These are phyloP conservation scores for Xestia ashworthii DNA, from an alignment of 2,888 invertebrate genomes.

Conservation along the genomic window DNA sequence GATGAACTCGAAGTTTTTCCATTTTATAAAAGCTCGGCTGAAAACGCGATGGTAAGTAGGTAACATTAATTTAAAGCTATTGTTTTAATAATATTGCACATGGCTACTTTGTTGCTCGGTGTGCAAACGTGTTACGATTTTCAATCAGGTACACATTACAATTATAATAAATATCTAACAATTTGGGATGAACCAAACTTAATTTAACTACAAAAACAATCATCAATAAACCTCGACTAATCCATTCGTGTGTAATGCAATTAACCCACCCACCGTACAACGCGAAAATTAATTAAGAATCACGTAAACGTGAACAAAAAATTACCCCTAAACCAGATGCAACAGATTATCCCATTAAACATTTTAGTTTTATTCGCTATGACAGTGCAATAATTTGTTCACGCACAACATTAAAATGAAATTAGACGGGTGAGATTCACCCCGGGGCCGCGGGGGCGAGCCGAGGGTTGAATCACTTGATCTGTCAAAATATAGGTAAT, in stretches of 20 bases:
- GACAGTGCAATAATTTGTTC: constrained; percentile 89
- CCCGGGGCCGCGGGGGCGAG: constrained; percentile 74
- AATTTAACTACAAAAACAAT: constrained; percentile 75
- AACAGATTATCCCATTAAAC: constrained; percentile 85
- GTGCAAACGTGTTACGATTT: constrained; percentile 1
- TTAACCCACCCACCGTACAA: constrained; percentile 76
- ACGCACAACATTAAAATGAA: constrained; percentile 88
- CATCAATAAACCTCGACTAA: constrained; percentile 79
- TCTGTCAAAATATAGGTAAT: constrained; percentile 86
- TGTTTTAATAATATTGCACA: constrained; percentile 1
- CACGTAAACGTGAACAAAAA: constrained; percentile 82
- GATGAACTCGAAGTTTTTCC: constrained; percentile 68
- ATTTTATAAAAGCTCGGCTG: constrained; percentile 51
- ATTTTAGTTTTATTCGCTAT: constrained; percentile 85
- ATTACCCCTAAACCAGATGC: constrained; percentile 82
- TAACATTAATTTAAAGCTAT: constrained; percentile 14
- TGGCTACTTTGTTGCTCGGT: not conserved
- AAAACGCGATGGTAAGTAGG: constrained; percentile 28
- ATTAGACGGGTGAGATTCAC: constrained; percentile 84
- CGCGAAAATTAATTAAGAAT: constrained; percentile 85
- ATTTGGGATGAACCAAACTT: constrained; percentile 59
- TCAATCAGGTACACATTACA: constrained; percentile 21
- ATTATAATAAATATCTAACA: constrained; percentile 45
- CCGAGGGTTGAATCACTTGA: constrained; percentile 81
- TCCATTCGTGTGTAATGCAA: constrained; percentile 82